Evolutionary conservation across 1,140 invertebrate species (phyloP), one percentile per base, ranked within the genome.

Genomic region (Battus philenor): DNA sequence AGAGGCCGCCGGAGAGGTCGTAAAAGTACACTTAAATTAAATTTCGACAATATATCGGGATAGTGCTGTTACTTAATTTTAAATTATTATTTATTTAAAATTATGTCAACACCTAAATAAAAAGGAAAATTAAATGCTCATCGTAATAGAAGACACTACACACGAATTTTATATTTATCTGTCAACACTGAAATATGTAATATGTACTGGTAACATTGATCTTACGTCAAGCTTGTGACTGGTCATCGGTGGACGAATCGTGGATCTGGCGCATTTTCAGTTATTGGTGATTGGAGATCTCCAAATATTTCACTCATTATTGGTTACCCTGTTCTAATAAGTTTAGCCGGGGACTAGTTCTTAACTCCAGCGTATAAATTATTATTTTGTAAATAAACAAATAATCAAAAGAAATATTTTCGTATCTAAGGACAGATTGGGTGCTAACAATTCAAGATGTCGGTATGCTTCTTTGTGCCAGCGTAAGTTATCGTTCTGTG

Each of bases 201-300:
- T n/a, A n/a, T n/a, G n/a, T n/a, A n/a, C n/a, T n/a, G n/a, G 67
- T 66, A 82, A 80, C 64, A 69, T 59, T 31, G 22, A 11, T 32
- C 9, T 50, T 64, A 77, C 69, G 76, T 80, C 78, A 82, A 78
- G 77, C 77, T 73, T 79, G 80, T 87, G 85, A 87, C 78, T 86
- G 85, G 83, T 79, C 83, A 77, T 82, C 77, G 64, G 60, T 63
- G 77, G 85, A 87, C 85, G 85, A 87, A 87, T 87, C 85, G 83
- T 84, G 74, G 64, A 69, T 60, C 56, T 71, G 76, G 81, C 78
- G 83, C 80, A 83, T 84, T 81, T 71, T 72, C 66, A 79, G 79
- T 83, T 80, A 83, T 83, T 82, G 83, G 75, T 86, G 85, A 87
- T 87, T 86, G 85, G 83, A 83, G 81, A 83, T 84, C 73, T 67